phyloP scores from a whole-genome alignment of 2,888 invertebrate species.

The Ethmia dodecea region DNA sequence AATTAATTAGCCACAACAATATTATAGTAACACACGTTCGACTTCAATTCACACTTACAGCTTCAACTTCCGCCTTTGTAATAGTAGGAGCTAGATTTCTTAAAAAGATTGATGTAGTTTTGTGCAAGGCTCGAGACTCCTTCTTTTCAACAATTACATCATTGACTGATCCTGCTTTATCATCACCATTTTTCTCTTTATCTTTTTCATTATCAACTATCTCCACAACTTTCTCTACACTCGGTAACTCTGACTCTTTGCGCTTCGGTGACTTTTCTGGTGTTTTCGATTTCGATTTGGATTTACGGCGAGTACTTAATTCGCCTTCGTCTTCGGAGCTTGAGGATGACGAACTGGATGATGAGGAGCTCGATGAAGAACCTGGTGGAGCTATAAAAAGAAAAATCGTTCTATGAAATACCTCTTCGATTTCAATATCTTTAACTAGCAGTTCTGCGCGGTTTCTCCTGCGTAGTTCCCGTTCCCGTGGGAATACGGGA shows the following conservation, averaged over 20 bases:
- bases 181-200: constrained; percentile 48
- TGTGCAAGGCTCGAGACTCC: constrained; percentile 88
- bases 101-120: constrained; percentile 97
- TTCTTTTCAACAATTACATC: constrained; percentile 66
- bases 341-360: constrained; percentile 70
- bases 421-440: no score
- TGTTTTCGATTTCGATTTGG: constrained; percentile 58
- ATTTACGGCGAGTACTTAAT: constrained; percentile 46
- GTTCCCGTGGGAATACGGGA: no score
- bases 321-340: constrained; percentile 73
- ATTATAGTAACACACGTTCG: no score
- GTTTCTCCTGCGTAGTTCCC: no score
- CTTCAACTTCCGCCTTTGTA: constrained; percentile 97
- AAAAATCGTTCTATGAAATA: no score
- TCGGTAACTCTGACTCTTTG: constrained; percentile 53
- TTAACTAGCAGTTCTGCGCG: no score
- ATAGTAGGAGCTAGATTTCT: constrained; percentile 97
- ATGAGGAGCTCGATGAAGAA: constrained; percentile 70
- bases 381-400: constrained; percentile 72
- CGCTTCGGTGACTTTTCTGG: constrained; percentile 57
- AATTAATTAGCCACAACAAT: no score
- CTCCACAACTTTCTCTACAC: constrained; percentile 32
- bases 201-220: constrained; percentile 40
- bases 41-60: constrained; percentile 76
- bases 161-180: constrained; percentile 72